Conservation (phyloP, 2,888 invertebrate species). For the Tanytarsus gracilentus region DNA sequence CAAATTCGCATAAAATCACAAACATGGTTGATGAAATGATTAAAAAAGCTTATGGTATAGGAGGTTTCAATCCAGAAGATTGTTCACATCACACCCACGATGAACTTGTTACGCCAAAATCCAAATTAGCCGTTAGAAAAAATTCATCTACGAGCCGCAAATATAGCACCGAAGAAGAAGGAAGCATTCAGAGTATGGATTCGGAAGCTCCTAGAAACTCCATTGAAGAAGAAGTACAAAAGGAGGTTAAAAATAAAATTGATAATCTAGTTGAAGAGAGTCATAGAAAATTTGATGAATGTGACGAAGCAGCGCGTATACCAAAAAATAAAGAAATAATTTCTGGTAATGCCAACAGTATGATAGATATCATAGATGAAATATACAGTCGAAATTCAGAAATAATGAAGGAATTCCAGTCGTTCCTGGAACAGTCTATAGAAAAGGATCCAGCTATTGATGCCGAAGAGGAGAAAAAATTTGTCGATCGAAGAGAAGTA, state of each 20-base stretch:
- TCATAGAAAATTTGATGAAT: no score
- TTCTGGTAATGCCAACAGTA: neutral
- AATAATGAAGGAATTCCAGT: slow-evolving; percentile 30
- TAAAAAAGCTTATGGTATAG: slow-evolving; percentile 17
- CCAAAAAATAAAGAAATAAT: neutral
- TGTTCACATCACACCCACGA: slow-evolving; percentile 12
- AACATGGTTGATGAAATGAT: slow-evolving; percentile 1
- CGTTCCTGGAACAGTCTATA: slow-evolving; percentile 24
- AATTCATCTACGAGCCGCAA: slow-evolving; percentile 13
- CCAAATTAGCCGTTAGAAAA: slow-evolving; percentile 30
- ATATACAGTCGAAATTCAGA: slow-evolving; percentile 29
- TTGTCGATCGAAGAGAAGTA: neutral
- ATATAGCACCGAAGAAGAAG: slow-evolving; percentile 6
- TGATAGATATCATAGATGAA: slow-evolving; percentile 28
- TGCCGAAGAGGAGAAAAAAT: slow-evolving; percentile 6
- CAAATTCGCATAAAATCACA: neutral
- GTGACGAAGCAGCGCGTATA: neutral
- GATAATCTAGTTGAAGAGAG: no score
- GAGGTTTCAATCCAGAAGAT: slow-evolving; percentile 16
- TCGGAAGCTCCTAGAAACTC: no score
- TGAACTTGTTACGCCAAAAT: slow-evolving; percentile 32
- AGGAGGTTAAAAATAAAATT: no score
- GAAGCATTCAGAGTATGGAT: no score
- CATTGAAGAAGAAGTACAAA: no score
- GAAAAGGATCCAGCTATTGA: slow-evolving; percentile 5